phyloP scores from a whole-genome alignment of 1,140 invertebrate species.

The Drosophila cardini region DNA sequence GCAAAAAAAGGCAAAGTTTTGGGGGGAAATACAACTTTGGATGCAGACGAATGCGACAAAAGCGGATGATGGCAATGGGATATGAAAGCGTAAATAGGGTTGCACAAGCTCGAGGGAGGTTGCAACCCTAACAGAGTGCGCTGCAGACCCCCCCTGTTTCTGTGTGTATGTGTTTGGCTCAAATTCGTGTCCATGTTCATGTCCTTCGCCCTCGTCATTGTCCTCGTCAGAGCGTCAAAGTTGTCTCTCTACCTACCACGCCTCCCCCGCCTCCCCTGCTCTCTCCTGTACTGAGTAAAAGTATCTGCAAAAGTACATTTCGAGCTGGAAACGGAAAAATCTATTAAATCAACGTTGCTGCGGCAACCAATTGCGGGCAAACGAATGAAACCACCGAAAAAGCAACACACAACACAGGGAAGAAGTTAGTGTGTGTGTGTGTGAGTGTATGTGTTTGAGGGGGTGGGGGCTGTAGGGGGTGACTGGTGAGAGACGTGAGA shows the following conservation, averaged over 20 bases:
- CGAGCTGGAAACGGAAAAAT: constrained; percentile 80
- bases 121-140: constrained; percentile 3
- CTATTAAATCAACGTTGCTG: constrained; percentile 84
- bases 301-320: constrained; percentile 78
- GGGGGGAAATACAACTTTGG: constrained; percentile 3
- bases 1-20: constrained; percentile 43
- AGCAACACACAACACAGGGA: constrained; percentile 27
- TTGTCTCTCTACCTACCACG: constrained; percentile 5
- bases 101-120: background rate
- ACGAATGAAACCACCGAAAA: constrained; percentile 79
- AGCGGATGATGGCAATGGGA: constrained; percentile 34
- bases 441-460: background rate
- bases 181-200: constrained; percentile 16
- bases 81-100: constrained; percentile 3
- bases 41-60: constrained; percentile 45
- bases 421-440: background rate
- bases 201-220: constrained; percentile 29
- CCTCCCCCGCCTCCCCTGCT: background rate
- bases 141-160: constrained; percentile 16
- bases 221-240: constrained; percentile 34
- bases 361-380: constrained; percentile 83
- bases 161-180: background rate
- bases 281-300: background rate
- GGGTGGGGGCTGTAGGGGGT: background rate
- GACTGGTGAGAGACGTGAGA: constrained; percentile 20